These are phyloP conservation scores for Agrochola lychnidis DNA, from an alignment of 2,888 invertebrate genomes.

Conservation along the genomic window DNA sequence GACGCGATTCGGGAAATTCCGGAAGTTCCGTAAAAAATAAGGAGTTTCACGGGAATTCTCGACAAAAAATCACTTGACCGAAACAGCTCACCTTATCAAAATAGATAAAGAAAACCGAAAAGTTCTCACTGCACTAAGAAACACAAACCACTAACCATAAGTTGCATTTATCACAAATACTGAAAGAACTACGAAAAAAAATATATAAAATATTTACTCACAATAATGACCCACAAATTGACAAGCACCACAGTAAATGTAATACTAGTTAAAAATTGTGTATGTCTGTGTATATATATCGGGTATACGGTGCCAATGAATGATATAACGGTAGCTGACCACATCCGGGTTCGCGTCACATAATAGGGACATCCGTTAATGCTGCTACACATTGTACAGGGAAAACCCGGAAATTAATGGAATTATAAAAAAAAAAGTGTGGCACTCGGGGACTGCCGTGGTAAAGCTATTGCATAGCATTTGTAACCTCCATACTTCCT, in stretches of 20 bases:
- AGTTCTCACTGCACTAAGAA: not conserved
- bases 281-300: constrained; percentile 70
- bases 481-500: too few relatives aligned
- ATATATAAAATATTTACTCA: constrained; percentile 52
- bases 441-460: too few relatives aligned
- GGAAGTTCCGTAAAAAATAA: not conserved
- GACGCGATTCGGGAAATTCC: too few relatives aligned
- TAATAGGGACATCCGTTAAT: constrained; percentile 72
- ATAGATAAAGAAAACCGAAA: not conserved
- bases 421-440: not conserved
- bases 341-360: constrained; percentile 80
- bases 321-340: constrained; percentile 76
- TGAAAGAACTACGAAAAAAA: constrained; percentile 6
- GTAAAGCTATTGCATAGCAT: too few relatives aligned
- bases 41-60: not conserved
- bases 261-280: constrained; percentile 55
- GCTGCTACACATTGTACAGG: constrained; percentile 28
- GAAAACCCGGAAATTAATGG: constrained; percentile 30
- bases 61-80: too few relatives aligned
- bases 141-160: not conserved
- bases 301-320: constrained; percentile 71
- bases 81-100: not conserved
- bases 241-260: constrained; percentile 47
- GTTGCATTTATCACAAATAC: not conserved
- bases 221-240: constrained; percentile 47